Base-by-base conservation (phyloP, 2,888 invertebrate species). In the Limenitis arthemis region DNA sequence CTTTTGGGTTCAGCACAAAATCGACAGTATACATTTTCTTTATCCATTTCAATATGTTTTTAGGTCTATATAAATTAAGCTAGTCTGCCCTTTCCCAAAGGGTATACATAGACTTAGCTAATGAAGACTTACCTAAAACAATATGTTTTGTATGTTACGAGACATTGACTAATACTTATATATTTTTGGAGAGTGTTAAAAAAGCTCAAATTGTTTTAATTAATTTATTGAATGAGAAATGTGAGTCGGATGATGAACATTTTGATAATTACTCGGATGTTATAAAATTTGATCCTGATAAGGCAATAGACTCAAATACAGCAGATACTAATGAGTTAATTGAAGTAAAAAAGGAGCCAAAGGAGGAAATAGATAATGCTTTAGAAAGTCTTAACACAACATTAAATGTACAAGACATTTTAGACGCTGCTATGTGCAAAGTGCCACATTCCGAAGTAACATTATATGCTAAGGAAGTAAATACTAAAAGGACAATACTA, bases 131-230 rank as follows among this genome's bases (percentile, higher is more conserved):
- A 28, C 82, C 82, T 3, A 79, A 75, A 70, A 79, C 79, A 1
- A 68, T 81, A 34, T 83, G 82, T 68, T 76, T 79, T 40, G 65
- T 78, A 2, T 83, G 82, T 53, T 77, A 75, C 62, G 77, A 80
- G 31, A 73, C 72, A 5, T 56, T 83, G 33, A 77, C 77, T 55
- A 78, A 77, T 61, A 77, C 80, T 8, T 78, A 73, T 53, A 72
- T 78, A 5, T 83, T 83, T 51, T 63, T 81, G 5, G 66, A 71
- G 32, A 65, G 65, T 43, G 75, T 80, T 1, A 77, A 76, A 53
- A 64, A 67, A 11, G 74, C 79, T 3, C 80, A 81, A 52, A 67
- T 68, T 5, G 61, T 77, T 6, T 58, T 85, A 29, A 51, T 61
- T 1, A 66, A 56, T 12, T 58, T 81, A 50, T 75, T 75, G 48